Conservation (phyloP, 2,113 vertebrate species). For the Meriones unguiculatus region DNA sequence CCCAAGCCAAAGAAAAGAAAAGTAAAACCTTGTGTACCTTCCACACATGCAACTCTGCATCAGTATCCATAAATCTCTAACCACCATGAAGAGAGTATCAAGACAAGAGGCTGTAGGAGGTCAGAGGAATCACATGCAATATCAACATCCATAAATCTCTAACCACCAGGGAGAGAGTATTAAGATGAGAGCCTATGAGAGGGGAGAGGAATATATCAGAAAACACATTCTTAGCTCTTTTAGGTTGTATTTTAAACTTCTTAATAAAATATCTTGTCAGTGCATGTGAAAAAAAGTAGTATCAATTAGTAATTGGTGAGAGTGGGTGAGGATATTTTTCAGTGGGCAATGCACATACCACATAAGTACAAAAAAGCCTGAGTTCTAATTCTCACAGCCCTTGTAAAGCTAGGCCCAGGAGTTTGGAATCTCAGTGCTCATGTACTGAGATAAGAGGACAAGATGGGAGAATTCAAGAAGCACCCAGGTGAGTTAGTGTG, state of each 20-base stretch:
- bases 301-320: conserved; percentile 32
- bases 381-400: neutral
- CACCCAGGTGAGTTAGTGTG: neutral
- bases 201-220: neutral
- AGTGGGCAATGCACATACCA: neutral
- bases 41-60: neutral
- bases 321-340: neutral
- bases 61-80: neutral
- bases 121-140: neutral
- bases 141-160: neutral
- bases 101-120: neutral
- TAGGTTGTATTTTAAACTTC: neutral
- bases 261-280: neutral
- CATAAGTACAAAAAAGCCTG: no score
- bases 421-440: neutral
- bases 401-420: no score
- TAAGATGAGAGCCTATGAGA: neutral
- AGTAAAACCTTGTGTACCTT: neutral
- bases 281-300: neutral
- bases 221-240: neutral
- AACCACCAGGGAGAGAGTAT: neutral
- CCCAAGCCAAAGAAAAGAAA: neutral
- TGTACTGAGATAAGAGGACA: no score
- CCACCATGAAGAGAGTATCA: neutral
- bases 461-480: neutral